These are phyloP conservation scores for Metellina segmentata DNA, from an alignment of 2,888 invertebrate species.

Conservation along the genomic window DNA sequence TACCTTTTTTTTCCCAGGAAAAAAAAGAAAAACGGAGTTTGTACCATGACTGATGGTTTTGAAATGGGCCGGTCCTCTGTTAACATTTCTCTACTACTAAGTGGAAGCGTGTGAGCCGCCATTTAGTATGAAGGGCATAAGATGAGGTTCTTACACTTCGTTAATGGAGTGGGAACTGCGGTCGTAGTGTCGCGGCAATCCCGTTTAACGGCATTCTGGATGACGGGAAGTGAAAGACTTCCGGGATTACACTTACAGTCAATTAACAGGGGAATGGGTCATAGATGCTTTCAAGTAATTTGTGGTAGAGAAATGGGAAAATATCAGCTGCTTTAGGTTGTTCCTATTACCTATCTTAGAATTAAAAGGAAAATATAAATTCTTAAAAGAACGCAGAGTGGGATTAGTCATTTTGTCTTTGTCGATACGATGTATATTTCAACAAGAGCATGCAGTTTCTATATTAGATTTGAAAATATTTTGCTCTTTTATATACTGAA, in stretches of 20 bases:
- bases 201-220: neutral
- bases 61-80: slow-evolving; percentile 27
- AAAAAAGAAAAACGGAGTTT: neutral
- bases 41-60: slow-evolving; percentile 42
- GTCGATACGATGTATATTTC: too few species aligned
- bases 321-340: too few species aligned
- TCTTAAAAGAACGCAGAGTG: too few species aligned
- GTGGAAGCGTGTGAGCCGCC: neutral
- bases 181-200: slow-evolving; percentile 1
- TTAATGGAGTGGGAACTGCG: neutral
- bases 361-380: too few species aligned
- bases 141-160: neutral
- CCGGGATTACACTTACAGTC: slow-evolving; percentile 34
- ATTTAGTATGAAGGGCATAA: slow-evolving; percentile 1
- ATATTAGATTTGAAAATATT: too few species aligned
- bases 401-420: too few species aligned
- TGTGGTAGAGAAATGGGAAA: too few species aligned
- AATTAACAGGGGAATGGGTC: slow-evolving; percentile 24
- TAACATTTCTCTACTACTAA: slow-evolving; percentile 21
- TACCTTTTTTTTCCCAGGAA: neutral
- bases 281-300: neutral
- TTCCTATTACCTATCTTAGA: too few species aligned
- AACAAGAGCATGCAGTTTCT: too few species aligned
- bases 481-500: too few species aligned
- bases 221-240: slow-evolving; percentile 6